These are phyloP conservation scores for Caenorhabditis panamensis DNA, from an alignment of 2,888 invertebrate species.

Conservation along the genomic window DNA sequence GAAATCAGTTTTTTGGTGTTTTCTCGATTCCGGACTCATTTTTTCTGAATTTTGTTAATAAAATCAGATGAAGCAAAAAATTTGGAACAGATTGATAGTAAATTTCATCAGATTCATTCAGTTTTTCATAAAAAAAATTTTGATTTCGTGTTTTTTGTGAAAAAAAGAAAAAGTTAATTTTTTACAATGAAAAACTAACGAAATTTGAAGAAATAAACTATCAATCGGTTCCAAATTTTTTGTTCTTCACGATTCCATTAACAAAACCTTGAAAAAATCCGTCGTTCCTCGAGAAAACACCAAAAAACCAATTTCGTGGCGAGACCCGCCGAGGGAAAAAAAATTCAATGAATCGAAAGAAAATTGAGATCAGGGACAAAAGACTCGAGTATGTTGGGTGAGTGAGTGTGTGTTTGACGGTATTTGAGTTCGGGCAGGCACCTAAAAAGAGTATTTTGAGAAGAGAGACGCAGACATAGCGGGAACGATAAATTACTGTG, in stretches of 20 bases:
- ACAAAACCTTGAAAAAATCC: too few species aligned
- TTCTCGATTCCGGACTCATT: too few species aligned
- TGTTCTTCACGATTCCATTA: too few species aligned
- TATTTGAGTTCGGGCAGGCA: neutral
- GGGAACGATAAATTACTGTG: slow-evolving; percentile 3
- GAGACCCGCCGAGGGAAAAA: neutral
- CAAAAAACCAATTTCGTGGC: neutral
- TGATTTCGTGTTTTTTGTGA: too few species aligned
- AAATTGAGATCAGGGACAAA: neutral
- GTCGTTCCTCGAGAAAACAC: too few species aligned
- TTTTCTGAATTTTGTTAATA: too few species aligned
- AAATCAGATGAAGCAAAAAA: too few species aligned
- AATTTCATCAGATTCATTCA: too few species aligned
- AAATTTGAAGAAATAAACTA: neutral
- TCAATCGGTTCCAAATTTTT: neutral
- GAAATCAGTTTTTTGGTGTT: too few species aligned
- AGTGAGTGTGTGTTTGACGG: neutral
- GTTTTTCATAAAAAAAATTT: neutral
- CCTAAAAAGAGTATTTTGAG: neutral
- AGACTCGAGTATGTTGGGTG: neutral
- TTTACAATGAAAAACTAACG: neutral
- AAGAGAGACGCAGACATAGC: neutral
- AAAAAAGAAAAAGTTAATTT: too few species aligned
- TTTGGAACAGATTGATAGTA: too few species aligned
- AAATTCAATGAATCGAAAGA: neutral